A percentile compares a stretch with the other conserved stretches of the same genome.
These are phyloP conservation scores for Romanogobio albipinnatus DNA, from an alignment of 2,113 vertebrate genomes.

Conservation along the genomic window DNA sequence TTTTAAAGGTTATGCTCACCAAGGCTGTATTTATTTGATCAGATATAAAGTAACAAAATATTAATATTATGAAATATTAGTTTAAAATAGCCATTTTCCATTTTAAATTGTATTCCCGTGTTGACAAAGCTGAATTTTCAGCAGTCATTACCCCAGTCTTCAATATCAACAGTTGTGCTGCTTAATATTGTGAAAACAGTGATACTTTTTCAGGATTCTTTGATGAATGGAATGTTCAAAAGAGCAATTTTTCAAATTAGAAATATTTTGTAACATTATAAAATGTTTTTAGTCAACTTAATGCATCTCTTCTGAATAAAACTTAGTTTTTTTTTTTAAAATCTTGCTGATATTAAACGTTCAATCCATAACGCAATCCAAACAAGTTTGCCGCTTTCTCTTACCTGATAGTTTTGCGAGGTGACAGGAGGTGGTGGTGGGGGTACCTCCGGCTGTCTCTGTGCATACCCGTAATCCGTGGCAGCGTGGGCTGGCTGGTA, in stretches of 20 bases:
- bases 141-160: background rate
- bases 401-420: conserved; percentile 97
- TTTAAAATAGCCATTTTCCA: background rate
- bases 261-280: no score
- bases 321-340: no score
- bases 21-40: background rate
- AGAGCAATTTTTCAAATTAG: no score
- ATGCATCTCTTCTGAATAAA: background rate
- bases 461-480: conserved; percentile 92
- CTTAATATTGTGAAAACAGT: no score
- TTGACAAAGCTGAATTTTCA: background rate
- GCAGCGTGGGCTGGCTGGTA: conserved; percentile 91
- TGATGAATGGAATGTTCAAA: no score
- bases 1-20: background rate
- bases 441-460: conserved; percentile 93
- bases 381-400: conserved; percentile 5
- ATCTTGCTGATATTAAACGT: background rate
- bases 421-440: conserved; percentile 96
- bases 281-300: background rate
- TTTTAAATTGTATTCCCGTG: background rate
- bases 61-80: background rate
- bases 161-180: no score
- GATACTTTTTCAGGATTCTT: no score
- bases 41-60: background rate
- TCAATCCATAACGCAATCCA: no score